Evolutionary conservation across 2,888 invertebrate genomes (phyloP), one percentile per base, ranked within the genome.

Genomic region (Tiphia femorata): DNA sequence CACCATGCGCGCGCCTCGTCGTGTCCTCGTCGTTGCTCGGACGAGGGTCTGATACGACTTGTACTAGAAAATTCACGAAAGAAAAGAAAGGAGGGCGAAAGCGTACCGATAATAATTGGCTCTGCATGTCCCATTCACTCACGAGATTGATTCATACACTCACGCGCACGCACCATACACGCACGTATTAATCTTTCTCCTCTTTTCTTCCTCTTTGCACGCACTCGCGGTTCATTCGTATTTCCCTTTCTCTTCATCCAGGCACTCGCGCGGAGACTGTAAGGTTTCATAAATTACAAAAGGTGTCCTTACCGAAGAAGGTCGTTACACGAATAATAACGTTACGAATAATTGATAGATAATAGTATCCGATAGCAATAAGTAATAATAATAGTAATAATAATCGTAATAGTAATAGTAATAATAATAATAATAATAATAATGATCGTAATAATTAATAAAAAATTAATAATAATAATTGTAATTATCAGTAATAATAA

Each of bases 401-500:
- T 66, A 66, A 48, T 66, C 46, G 58, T 19, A 33, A 37, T 52
- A 42, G 51, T 42, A 47, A 49, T 49, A 43, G 48, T 50, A 61
- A 61, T 57, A 43, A 57, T 56, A 47, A 40, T 67, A 66, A 70
- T 70, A 69, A 68, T 57, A 60, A 46, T 58, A 51, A 58, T 59
- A 51, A 55, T 56, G 33, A 62, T 63, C 49, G 56, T 54, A 25
- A 40, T 50, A 41, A 50, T 49, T 43, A 56, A 61, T 57, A 69
- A 61, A 55, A 51, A 58, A 54, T 48, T 58, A 49, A 41, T 43
- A 43, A 35, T 50, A 47, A 42, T 50, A 44, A 55, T 46, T 25
- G 42, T 58, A 63, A 58, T 33, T 48, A 49, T 56, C 49, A 58
- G 27, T 72, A 73, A 62, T 75, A 79, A 80, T 82, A 82, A 82